Evolutionary conservation across 2,797 vertebrate species (phyloP).

Genomic region (Pseudochirops cupreus): DNA sequence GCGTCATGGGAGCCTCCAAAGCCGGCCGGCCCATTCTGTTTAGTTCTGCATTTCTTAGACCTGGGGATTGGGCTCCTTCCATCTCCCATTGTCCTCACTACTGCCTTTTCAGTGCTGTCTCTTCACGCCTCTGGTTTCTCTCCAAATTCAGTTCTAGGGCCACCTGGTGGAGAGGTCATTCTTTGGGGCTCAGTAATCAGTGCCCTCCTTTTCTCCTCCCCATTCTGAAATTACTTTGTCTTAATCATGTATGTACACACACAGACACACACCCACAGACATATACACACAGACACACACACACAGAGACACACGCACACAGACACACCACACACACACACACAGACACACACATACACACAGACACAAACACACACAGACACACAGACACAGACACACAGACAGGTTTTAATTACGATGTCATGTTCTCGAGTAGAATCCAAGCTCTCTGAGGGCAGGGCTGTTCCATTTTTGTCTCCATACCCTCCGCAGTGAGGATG

Average conservation of each 20-base stretch:
- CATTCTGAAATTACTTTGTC: not conserved
- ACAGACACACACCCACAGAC: too few species aligned
- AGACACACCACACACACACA: too few species aligned
- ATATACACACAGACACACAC: too few species aligned
- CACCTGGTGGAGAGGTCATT: not conserved
- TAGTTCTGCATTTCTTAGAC: not conserved
- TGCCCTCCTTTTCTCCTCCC: not conserved
- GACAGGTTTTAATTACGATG: not conserved
- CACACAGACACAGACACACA: too few species aligned
- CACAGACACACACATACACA: too few species aligned
- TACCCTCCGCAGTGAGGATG: not conserved
- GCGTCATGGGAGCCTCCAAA: not conserved
- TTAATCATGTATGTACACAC: too few species aligned
- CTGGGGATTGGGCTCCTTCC: not conserved
- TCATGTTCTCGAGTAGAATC: not conserved
- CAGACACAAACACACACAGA: too few species aligned
- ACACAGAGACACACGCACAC: too few species aligned
- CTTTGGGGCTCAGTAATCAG: not conserved
- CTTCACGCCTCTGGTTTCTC: not conserved
- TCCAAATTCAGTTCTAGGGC: not conserved
- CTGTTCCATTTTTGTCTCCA: not conserved
- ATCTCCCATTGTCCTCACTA: not conserved
- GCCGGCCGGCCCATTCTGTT: not conserved
- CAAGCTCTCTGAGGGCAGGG: not conserved
- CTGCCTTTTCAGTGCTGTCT: not conserved